Percentiles rank a stretch among this genome's conserved stretches.
These are phyloP conservation scores for Cavia aperea DNA, from an alignment of 2,113 vertebrate species.

Conservation along the genomic window DNA sequence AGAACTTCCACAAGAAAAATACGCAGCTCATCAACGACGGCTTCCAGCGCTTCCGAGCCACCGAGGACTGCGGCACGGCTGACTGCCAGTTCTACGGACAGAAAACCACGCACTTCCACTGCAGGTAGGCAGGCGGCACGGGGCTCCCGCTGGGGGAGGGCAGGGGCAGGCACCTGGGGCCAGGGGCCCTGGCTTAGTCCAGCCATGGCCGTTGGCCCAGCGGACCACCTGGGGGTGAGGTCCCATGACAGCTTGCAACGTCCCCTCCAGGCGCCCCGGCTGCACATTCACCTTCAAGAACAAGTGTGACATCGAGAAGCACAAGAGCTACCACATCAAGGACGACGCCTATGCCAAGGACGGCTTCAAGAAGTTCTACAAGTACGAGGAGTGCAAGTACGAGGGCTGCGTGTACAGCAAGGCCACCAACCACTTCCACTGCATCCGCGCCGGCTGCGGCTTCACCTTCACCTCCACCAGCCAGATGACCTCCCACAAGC, in stretches of 20 bases:
- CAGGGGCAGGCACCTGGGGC: not conserved
- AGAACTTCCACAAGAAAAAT: slow-evolving; percentile 99
- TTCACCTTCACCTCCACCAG: slow-evolving; percentile 99
- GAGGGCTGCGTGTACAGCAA: slow-evolving; percentile 99
- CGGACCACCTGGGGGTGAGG: not conserved
- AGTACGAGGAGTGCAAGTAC: slow-evolving; percentile 99
- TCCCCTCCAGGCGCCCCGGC: slow-evolving; percentile 86
- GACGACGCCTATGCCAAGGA: slow-evolving; percentile 99
- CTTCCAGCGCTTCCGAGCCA: slow-evolving; percentile 98
- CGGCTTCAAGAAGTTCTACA: slow-evolving; percentile 99
- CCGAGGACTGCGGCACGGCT: slow-evolving; percentile 94
- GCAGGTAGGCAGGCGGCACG: slow-evolving; percentile 82
- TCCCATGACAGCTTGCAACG: accelerated
- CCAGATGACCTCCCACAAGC: slow-evolving; percentile 99
- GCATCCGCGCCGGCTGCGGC: slow-evolving; percentile 96
- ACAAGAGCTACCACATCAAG: slow-evolving; percentile 99
- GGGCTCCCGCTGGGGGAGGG: not conserved
- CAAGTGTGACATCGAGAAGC: slow-evolving; percentile 99
- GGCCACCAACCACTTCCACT: slow-evolving; percentile 99
- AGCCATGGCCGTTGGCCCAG: accelerated
- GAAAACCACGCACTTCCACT: slow-evolving; percentile 99
- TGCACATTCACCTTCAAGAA: slow-evolving; percentile 99
- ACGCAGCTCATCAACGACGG: slow-evolving; percentile 98
- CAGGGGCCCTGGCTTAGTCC: not conserved
- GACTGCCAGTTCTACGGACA: slow-evolving; percentile 97